These are phyloP conservation scores for Ylistrum balloti DNA, from an alignment of 1,140 invertebrate genomes.

Conservation along the genomic window DNA sequence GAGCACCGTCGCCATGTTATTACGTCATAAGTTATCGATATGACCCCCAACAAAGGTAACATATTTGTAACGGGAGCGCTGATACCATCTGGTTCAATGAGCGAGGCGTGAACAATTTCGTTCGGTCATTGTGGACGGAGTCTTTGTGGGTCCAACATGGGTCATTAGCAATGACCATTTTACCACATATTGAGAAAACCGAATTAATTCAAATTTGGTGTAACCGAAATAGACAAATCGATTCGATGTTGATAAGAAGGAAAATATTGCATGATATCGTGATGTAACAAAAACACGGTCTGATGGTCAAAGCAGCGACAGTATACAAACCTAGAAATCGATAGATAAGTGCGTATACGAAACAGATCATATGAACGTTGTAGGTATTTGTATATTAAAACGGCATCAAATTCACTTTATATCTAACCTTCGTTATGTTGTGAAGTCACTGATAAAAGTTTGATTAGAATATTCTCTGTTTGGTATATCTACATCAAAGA, in stretches of 20 bases:
- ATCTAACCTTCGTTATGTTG: too few species aligned
- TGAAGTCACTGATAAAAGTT: too few species aligned
- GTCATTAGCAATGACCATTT: neutral
- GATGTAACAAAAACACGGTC: neutral
- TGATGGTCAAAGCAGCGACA: too few species aligned
- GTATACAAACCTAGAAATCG: too few species aligned
- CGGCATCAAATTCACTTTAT: too few species aligned
- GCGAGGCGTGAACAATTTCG: neutral
- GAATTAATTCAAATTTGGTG: neutral
- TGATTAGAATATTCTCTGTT: too few species aligned
- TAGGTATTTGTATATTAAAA: too few species aligned
- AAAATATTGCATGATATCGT: neutral
- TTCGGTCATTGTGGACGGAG: neutral
- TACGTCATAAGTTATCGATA: slow-evolving; percentile 29
- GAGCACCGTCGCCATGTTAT: neutral
- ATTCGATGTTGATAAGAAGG: neutral
- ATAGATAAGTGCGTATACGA: too few species aligned
- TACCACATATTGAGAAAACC: neutral
- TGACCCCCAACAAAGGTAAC: neutral
- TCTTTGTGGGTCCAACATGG: slow-evolving; percentile 1
- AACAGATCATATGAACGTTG: too few species aligned
- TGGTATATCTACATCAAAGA: too few species aligned
- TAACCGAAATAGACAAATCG: neutral
- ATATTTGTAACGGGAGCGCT: slow-evolving; percentile 5
- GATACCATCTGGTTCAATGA: neutral